Base-by-base conservation (phyloP, 2,888 invertebrate species). In the Cheilosia urbana region DNA sequence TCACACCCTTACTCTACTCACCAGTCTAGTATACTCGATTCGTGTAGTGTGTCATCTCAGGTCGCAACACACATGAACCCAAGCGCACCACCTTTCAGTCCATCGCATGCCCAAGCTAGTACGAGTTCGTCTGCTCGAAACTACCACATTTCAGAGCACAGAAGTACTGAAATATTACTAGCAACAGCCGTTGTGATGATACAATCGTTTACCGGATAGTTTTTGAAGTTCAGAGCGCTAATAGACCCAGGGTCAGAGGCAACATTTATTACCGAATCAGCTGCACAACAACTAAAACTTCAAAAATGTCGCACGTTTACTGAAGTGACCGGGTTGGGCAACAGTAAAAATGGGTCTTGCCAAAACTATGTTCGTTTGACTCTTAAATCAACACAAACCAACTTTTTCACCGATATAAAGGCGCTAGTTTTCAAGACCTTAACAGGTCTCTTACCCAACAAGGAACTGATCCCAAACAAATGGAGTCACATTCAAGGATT, bases 401-500 rank as follows among this genome's bases (percentile, higher is more conserved):
- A 30, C n/a, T 65, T 37, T 37, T 21, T 24, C 1, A 65, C 65
- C 7, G 49, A 49, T 3, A 15, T 34, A 2, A n/a, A 65, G 7
- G 60, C 40, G 3, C 34, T 65, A 15, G 13, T 66, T 34, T 66
- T 66, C 21, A 66, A 51, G 1, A 37, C 65, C 1, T 66, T 63
- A 13, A 24, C 24, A 51, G 37, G 15, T 40, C 17, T 55, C 6
- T 40, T 72, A 13, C 37, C 72, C 0, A 53, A 1, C 24, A 37
- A 27, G 17, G 30, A 72, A 62, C n/a, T 53, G 17, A 15, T 17
- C 7, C 34, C 60, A 4, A 51, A 5, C 17, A 21, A 55, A 19
- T 73, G 63, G 63, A 55, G 15, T 42, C 63, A 63, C 13, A 63
- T 73, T 21, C 53, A 34, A 15, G 57, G 47, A 4, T 57, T 75